phyloP scores from a whole-genome alignment of 2,888 invertebrate genomes.

The Bembecia ichneumoniformis region DNA sequence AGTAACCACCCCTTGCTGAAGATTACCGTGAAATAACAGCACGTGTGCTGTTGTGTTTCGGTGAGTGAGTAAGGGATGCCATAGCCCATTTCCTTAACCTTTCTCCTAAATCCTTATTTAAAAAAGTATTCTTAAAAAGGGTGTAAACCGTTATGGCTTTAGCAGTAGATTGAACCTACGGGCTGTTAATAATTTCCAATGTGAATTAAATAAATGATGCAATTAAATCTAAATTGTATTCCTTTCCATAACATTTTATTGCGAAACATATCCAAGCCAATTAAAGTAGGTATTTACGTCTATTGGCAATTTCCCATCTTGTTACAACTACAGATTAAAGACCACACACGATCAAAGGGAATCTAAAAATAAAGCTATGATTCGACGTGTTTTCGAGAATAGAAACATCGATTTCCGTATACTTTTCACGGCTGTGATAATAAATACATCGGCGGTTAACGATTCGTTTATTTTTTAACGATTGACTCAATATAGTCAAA shows the following conservation, averaged over 20 bases:
- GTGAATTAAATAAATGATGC: too few relatives aligned
- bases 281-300: background rate
- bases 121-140: too few relatives aligned
- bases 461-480: constrained; percentile 37
- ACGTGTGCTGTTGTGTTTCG: too few relatives aligned
- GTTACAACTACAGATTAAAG: constrained; percentile 13
- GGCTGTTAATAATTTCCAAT: too few relatives aligned
- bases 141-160: too few relatives aligned
- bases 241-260: too few relatives aligned
- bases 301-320: background rate
- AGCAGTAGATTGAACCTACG: too few relatives aligned
- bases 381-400: constrained; percentile 54
- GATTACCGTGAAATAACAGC: too few relatives aligned
- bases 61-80: too few relatives aligned
- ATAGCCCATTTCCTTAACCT: too few relatives aligned
- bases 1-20: too few relatives aligned
- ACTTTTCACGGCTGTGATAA: constrained; percentile 48
- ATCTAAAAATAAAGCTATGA: constrained; percentile 31
- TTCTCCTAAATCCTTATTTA: too few relatives aligned
- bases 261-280: background rate
- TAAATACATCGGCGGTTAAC: constrained; percentile 58
- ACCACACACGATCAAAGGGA: constrained; percentile 62
- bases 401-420: constrained; percentile 42
- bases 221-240: constrained; percentile 1
- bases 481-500: constrained; percentile 12